Evolutionary conservation across 2,888 invertebrate genomes (phyloP).

Genomic region (Allygus modestus): DNA sequence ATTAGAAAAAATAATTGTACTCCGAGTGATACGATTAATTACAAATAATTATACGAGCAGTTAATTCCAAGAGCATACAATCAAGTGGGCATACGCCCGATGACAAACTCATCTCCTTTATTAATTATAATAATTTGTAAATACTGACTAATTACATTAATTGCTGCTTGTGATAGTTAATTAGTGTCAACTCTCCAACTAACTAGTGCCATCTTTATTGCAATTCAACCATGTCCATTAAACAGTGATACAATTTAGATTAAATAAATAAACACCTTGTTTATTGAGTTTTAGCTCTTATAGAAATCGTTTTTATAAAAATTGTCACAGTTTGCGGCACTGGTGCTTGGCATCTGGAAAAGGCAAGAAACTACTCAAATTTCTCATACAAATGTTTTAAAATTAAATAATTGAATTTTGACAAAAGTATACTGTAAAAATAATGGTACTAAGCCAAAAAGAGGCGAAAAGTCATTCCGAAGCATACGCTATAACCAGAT

Average conservation of each 20-base stretch:
- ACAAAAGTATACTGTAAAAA: too few species aligned
- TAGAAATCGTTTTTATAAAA: too few species aligned
- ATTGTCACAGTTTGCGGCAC: too few species aligned
- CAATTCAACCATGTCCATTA: background rate
- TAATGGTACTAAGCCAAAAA: too few species aligned
- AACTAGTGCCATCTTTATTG: slow-evolving; percentile 3
- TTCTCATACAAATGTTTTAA: too few species aligned
- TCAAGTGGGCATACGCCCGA: background rate
- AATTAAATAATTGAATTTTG: too few species aligned
- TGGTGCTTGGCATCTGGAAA: too few species aligned
- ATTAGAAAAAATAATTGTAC: background rate
- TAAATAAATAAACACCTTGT: background rate
- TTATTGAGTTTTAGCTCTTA: too few species aligned
- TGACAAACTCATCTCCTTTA: background rate
- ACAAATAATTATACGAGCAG: background rate
- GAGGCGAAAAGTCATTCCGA: too few species aligned
- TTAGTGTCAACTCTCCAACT: background rate
- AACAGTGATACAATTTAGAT: background rate
- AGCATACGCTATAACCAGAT: too few species aligned
- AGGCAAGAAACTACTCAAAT: too few species aligned
- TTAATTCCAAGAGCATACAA: slow-evolving; percentile 10
- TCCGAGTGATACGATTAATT: background rate
- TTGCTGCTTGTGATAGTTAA: background rate
- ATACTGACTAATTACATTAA: slow-evolving; percentile 3
- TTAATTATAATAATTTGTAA: slow-evolving; percentile 26